Base-by-base conservation (phyloP, 2,797 vertebrate species). In the Crocidura indochinensis region DNA sequence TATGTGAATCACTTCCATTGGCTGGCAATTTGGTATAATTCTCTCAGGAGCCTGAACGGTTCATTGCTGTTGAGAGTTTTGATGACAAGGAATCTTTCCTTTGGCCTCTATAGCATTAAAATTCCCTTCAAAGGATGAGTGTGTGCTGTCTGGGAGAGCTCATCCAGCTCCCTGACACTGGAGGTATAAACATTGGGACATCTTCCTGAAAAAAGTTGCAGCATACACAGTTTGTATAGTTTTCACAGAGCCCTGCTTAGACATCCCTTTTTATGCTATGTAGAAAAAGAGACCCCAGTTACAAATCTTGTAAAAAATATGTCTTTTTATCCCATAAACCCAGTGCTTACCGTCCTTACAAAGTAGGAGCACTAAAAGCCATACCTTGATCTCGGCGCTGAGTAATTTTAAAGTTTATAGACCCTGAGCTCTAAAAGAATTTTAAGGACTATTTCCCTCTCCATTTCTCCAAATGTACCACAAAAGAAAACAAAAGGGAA, bases 11-110 rank as follows among this genome's bases (percentile, higher is more conserved):
- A 56, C 2, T 81, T 29, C 51, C 10, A 6, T 38, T 49, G 76
- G 20, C 11, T 74, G 26, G 44, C 20, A 72, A 49, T 24, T 56
- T 73, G 73, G 64, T 71, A 92, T 75, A 8, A n/a, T 22, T 72
- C 64, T 91, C 22, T 1, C 17, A 51, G 62, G 31, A 8, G 22
- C 38, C 64, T 3, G 71, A 7, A 3, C 44, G 71, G 8, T 38
- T 9, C 51, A 84, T 51, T 27, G 51, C 31, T 87, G 6, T 65
- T 88, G 26, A 73, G 74, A 74, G 71, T 86, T 80, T 92, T 68
- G 71, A 60, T 26, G 73, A 81, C 47, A 38, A 2, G 11, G 29
- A 49, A 20, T 15, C 47, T 77, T 90, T 81, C 60, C 67, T 29
- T 65, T 2, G 14, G 77, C n/a, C 20, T 38, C 68, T 71, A 38